Base-by-base conservation (phyloP, 2,888 invertebrate genomes). In the Caenorhabditis sinica region DNA sequence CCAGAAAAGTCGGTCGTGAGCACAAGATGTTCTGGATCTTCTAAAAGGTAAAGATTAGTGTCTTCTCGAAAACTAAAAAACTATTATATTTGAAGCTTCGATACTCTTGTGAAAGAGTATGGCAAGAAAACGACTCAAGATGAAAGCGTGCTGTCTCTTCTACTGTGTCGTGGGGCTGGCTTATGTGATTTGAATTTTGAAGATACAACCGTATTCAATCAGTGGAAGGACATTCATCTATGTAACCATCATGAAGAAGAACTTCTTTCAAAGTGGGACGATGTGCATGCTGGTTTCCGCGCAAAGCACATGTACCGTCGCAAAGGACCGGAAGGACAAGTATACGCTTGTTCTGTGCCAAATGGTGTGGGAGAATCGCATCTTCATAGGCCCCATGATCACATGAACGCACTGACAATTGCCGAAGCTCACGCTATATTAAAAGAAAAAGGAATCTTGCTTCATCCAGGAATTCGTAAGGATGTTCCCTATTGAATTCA, bases 381-480 rank as follows among this genome's bases (percentile, higher is more conserved):
- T 11, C 13, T 30, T 2, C 30, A 17, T 8, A 4, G 60, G 15
- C 30, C 60, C 8, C 28, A 6, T 13, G 13, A 8, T 17, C 15
- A 17, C 13, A 8, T 60, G 5, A 11, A 15, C 17, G 13, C 9
- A 3, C 15, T 60, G 60, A 15, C 28, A 28, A 30, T 60, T 30
- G 9, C 6, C 6, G 30, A 11, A 5, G 28, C 60, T 2, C 4
- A 60, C 9, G 60, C 60, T 11, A 30, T 60, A 11, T n/a, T 60
- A n/a, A 60, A 28, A 5, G 17, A 60, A 5, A 13, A 33, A 8
- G 3, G n/a, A 2, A 17, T 23, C 20, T n/a, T 40, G 4, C 20
- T 63, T 63, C 63, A 63, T 28, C 63, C 63, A 5, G 63, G 63
- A 40, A 40, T 63, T 13, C 63, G 63, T 63, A 20, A 63, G 63